Evolutionary conservation across 2,797 vertebrate genomes (phyloP).

Genomic region (Schizothorax lantsangensis): DNA sequence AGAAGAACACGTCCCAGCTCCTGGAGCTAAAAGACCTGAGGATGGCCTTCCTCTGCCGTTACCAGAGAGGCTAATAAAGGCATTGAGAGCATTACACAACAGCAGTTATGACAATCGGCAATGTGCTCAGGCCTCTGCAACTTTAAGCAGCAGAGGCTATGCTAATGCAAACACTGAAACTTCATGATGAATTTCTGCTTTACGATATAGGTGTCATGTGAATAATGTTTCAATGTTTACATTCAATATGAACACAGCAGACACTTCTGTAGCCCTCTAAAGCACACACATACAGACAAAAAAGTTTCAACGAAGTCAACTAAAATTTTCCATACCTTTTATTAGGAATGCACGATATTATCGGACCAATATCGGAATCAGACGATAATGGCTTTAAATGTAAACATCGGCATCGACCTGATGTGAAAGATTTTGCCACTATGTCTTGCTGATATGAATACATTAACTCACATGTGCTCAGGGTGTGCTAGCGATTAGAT

Average conservation of each 20-base stretch:
- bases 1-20: conserved; percentile 61
- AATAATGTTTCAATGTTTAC: background rate
- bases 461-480: no score
- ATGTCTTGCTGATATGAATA: no score
- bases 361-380: no score
- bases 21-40: conserved; percentile 58
- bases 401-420: no score
- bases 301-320: background rate
- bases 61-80: conserved; percentile 42
- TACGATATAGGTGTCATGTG: background rate
- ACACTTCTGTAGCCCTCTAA: background rate
- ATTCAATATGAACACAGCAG: background rate
- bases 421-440: no score
- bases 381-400: no score
- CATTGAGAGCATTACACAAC: conserved; percentile 12
- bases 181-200: background rate
- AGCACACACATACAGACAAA: background rate
- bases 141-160: background rate
- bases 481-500: no score
- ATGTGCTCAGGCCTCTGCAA: background rate
- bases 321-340: background rate
- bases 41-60: conserved; percentile 64
- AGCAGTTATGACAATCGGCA: background rate
- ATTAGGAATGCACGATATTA: no score
- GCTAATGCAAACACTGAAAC: conserved; percentile 8